Base-by-base conservation (phyloP, 2,113 vertebrate genomes). In the Strix uralensis region DNA sequence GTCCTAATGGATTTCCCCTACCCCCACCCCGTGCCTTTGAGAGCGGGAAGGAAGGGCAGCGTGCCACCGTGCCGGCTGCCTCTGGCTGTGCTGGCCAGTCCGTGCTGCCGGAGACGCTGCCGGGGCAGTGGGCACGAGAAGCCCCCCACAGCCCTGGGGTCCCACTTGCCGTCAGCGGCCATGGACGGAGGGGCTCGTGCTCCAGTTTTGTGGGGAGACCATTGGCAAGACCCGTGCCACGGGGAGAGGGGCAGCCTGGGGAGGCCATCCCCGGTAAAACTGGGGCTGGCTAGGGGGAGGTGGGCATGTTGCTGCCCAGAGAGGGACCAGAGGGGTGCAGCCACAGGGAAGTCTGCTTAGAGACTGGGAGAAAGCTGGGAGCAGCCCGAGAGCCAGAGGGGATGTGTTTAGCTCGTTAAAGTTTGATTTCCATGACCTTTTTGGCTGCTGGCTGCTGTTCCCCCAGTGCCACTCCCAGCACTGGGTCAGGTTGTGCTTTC, bases 401-500 rank as follows among this genome's bases (percentile, higher is more conserved):
- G 66, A 88, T 40, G 13, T 27, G 88, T 51, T 94, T 32, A 46
- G 86, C 67, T 73, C 54, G 81, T 40, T 51, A 3, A 81, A 74
- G 69, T 88, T 89, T 67, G 17, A 42, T 83, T 83, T 88, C 70
- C 54, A 4, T 49, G 92, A 97, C 97, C 91, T 95, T 97, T 59
- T 89, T n/a, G 23, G 62, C 94, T 67, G 86, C 58, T 58, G 38
- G 96, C 94, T 92, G 70, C 92, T 2, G 30, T 40, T 87, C 66
- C 57, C 71, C 85, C 59, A 14, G 51, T 86, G 85, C 90, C 61
- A 44, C 81, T 91, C 74, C 94, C 84, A 96, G 95, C 75, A 13
- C 86, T 97, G 96, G 97, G 93, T 96, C 94, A 95, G 88, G 94
- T 95, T 98, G 96, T 94, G 97, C 97, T 98, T 98, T 96, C 97